phyloP scores from a whole-genome alignment of 2,797 vertebrate species.

The Spheniscus humboldti region DNA sequence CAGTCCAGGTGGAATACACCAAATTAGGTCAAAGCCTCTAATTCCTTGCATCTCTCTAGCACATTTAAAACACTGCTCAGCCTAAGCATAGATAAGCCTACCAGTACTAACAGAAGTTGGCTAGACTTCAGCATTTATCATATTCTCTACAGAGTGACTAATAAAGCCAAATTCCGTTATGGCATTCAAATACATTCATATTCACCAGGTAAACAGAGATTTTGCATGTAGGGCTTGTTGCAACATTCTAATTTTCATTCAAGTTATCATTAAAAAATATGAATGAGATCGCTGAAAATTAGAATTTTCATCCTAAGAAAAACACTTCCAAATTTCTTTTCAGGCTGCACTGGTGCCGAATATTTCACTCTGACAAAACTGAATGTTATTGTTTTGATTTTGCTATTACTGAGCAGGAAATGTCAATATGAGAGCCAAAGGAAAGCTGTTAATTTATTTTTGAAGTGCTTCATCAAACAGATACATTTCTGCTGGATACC shows the following conservation, averaged over 20 bases:
- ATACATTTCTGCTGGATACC: not conserved
- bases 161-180: slow-evolving; percentile 1
- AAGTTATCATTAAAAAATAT: not conserved
- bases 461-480: not conserved
- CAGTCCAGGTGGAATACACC: not conserved
- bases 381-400: not conserved
- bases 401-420: not conserved
- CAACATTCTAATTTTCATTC: not conserved
- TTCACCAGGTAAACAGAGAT: not conserved
- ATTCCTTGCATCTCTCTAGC: not conserved
- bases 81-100: not conserved
- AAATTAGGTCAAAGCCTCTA: slow-evolving; percentile 22
- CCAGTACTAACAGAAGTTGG: not conserved
- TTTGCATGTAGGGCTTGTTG: not conserved
- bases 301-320: not conserved
- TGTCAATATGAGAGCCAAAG: not conserved
- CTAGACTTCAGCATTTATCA: not conserved
- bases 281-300: not conserved
- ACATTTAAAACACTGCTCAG: not conserved
- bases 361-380: not conserved
- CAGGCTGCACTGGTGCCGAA: not conserved
- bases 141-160: not conserved
- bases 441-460: not conserved
- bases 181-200: not conserved
- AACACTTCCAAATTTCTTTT: not conserved